Base-by-base conservation (phyloP, 64 coral and sea anemone genomes). In the Porites lutea region DNA sequence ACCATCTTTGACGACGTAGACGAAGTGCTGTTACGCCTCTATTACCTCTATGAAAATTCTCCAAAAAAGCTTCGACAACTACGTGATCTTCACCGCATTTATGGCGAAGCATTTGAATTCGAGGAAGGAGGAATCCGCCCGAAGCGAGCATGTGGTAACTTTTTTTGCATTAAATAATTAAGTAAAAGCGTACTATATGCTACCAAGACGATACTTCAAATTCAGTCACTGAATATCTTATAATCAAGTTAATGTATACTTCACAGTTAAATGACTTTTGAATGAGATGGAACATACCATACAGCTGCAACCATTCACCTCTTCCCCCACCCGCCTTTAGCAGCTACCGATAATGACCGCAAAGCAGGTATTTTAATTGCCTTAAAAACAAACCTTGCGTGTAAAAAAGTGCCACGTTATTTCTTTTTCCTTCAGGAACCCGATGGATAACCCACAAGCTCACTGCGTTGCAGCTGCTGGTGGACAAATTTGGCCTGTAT, bases 1-100 rank as follows among this genome's bases (percentile, higher is more conserved):
- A 95, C 89, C 54, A 46, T 84, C 65, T 95, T 95, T 95, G 93
- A 91, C 59, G 93, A 95, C 50, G 75, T 95, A 71, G 93, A 95
- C 52, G 88, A 95, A 61, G 83, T 95, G 52, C 47, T 91, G 60
- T 65, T 95, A 48, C 89, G 52, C 43, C 93, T 95, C 53, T 88
- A 95, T 59, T 88, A 91, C 72, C 74, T 83, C 82, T 91, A 95
- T 58, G 83, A 91, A 71, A 91, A 95, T 90, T 95, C 93, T 19
- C 93, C 93, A 62, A 91, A 95, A 75, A 95, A 95, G 62, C 81
- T 95, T 16, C 54, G 93, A 53, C 93, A 95, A 54, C 89, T 95
- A 59, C 72, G 73, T 54, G 89, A 95, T 54, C 59, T 95, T 77
- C 89, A 95, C 63, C 3, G 59, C 52, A 91, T 91, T 71, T 91